A percentile compares a stretch with the other conserved stretches of the same genome.
These are phyloP conservation scores for Neodiprion lecontei DNA, from an alignment of 1,140 invertebrate genomes.

Conservation along the genomic window DNA sequence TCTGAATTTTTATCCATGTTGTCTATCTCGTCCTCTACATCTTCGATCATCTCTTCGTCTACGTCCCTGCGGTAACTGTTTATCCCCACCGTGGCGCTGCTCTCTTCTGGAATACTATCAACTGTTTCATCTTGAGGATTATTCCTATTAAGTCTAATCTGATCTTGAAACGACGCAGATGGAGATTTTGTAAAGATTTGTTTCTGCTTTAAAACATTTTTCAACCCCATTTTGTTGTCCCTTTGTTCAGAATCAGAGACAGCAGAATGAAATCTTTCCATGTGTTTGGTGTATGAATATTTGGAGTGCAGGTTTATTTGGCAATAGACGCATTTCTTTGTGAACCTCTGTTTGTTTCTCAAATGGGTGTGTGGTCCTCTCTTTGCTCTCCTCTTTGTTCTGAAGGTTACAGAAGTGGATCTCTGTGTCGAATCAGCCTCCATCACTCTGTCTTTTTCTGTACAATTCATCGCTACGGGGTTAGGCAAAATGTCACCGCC, in stretches of 20 bases:
- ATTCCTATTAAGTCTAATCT: not conserved
- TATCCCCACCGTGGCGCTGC: not conserved
- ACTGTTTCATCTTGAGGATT: not conserved
- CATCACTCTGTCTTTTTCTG: slow-evolving; percentile 39
- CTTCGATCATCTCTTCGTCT: slow-evolving; percentile 40
- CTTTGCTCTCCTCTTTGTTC: slow-evolving; percentile 39
- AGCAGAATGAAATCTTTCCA: slow-evolving; percentile 48
- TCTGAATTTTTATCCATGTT: slow-evolving; percentile 41
- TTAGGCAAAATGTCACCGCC: slow-evolving; percentile 44
- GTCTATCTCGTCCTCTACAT: slow-evolving; percentile 44
- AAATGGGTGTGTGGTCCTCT: slow-evolving; percentile 50
- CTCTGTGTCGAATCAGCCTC: slow-evolving; percentile 56
- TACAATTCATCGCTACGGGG: slow-evolving; percentile 38
- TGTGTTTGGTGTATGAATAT: slow-evolving; percentile 45
- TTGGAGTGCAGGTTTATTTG: slow-evolving; percentile 55
- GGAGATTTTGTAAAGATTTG: not conserved
- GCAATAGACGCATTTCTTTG: slow-evolving; percentile 51
- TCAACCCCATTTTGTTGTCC: not conserved
- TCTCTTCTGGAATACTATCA: not conserved
- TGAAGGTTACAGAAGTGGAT: slow-evolving; percentile 19
- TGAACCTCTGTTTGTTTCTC: slow-evolving; percentile 44
- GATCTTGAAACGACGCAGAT: not conserved
- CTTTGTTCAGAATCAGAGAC: slow-evolving; percentile 16
- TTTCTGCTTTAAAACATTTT: not conserved
- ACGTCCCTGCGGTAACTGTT: slow-evolving; percentile 17